Conservation (phyloP, 2,113 vertebrate species). For the Euleptes europaea region DNA sequence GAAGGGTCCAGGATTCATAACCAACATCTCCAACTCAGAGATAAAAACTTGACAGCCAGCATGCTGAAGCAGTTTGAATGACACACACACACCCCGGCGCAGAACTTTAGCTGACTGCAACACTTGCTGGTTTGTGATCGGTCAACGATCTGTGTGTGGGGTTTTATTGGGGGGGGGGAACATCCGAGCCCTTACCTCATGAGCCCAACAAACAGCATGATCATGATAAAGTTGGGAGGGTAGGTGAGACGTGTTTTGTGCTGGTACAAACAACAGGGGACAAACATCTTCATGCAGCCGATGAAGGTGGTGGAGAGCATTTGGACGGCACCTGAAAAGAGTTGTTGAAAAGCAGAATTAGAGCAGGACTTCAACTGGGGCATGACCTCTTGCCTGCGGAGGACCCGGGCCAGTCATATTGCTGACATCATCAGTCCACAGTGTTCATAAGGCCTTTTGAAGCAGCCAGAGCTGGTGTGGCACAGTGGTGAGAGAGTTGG, state of each 20-base stretch:
- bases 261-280: conserved; percentile 92
- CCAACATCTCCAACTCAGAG: too few relatives aligned
- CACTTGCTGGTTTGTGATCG: accelerated
- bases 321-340: conserved; percentile 86
- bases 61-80: too few relatives aligned
- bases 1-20: too few relatives aligned
- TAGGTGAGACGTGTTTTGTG: conserved; percentile 89
- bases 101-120: neutral
- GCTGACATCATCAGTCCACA: too few relatives aligned
- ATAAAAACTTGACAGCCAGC: too few relatives aligned
- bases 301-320: conserved; percentile 96
- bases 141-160: neutral
- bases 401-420: too few relatives aligned
- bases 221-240: conserved; percentile 93
- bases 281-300: conserved; percentile 88
- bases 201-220: conserved; percentile 94
- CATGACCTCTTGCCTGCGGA: too few relatives aligned
- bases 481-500: too few relatives aligned
- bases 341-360: neutral
- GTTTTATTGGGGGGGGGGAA: neutral
- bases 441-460: too few relatives aligned
- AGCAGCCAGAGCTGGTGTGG: too few relatives aligned
- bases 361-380: neutral
- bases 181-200: conserved; percentile 82
- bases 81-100: too few relatives aligned